A percentile compares a stretch with the other conserved stretches of the same genome.
phyloP scores from a whole-genome alignment of 1,140 invertebrate species.

The Heterodera schachtii region DNA sequence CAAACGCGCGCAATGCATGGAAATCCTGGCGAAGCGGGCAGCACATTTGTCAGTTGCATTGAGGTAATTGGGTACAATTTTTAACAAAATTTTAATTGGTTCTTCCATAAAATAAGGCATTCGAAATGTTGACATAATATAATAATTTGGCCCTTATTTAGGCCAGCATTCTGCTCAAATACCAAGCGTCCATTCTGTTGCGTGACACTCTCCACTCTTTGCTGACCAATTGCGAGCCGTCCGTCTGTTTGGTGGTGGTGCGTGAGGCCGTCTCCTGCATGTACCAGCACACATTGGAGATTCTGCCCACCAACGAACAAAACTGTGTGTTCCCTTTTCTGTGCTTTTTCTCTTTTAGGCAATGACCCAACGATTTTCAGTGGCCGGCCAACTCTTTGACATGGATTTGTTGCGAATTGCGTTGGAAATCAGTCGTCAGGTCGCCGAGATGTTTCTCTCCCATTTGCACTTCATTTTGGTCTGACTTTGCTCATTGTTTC shows the following conservation, averaged over 20 bases:
- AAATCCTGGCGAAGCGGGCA: constrained; percentile 23
- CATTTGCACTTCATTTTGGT: constrained; percentile 18
- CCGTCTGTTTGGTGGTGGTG: constrained; percentile 21
- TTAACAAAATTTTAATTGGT: too few species aligned
- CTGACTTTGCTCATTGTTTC: background rate
- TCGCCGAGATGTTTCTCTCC: constrained; percentile 23
- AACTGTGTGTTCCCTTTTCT: background rate
- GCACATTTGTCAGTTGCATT: constrained; percentile 37
- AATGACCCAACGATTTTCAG: background rate
- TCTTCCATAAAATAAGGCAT: too few species aligned
- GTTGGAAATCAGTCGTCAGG: constrained; percentile 8
- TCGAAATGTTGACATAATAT: too few species aligned
- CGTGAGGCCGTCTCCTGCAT: constrained; percentile 11
- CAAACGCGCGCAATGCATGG: constrained; percentile 25
- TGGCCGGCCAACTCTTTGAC: background rate
- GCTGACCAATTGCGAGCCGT: constrained; percentile 15
- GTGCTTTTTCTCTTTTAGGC: background rate
- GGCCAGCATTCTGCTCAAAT: constrained; percentile 23
- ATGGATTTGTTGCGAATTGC: constrained; percentile 10
- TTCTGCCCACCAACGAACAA: constrained; percentile 8
- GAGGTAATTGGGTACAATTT: constrained; percentile 14
- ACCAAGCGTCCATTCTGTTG: constrained; percentile 5
- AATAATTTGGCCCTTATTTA: background rate
- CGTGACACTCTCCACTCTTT: constrained; percentile 17
- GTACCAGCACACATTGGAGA: constrained; percentile 19